Evolutionary conservation across 2,888 invertebrate genomes (phyloP), one percentile per base, ranked within the genome.

Genomic region (Pimpla rufipes): DNA sequence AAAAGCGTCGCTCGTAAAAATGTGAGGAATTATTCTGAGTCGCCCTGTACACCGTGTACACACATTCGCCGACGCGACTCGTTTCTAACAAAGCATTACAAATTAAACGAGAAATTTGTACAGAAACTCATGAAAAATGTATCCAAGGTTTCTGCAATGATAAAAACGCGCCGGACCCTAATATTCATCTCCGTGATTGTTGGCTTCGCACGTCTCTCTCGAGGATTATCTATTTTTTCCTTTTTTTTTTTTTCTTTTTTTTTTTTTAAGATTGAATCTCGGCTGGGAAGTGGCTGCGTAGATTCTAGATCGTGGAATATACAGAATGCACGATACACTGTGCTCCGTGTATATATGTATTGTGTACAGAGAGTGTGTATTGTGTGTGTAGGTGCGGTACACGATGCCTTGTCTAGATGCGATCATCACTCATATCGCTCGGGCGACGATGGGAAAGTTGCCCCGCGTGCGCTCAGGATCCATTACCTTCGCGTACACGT

Each of bases 341-440:
- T n/a, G n/a, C n/a, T n/a, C n/a, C n/a, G n/a, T 21, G 68, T 55
- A 52, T 16, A 29, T 70, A 68, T 70, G 16, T 23, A 59, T 40
- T n/a, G 42, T 40, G 21, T 16, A 67, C 0, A 64, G 8, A 50
- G 35, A 47, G 29, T n/a, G 29, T 23, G 47, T 5, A n/a, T 10
- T 29, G 5, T 29, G 23, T 62, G 57, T 45, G 57, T 66, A 42
- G n/a, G 37, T 23, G 57, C 13, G 45, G 57, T 62, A 40, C 57
- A 64, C 21, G 73, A 75, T 75, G n/a, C 23, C 52, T 57, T 21
- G 73, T 37, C 52, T 52, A 55, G 74, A 79, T 57, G 81, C 85
- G 85, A 88, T 86, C 86, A 87, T 87, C 84, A 78, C 75, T 86
- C 81, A 87, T 85, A 84, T 79, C 79, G 79, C 86, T 87, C 86